Evolutionary conservation across 2,888 invertebrate species (phyloP), one percentile per base, ranked within the genome.

Genomic region (Dryobota labecula): DNA sequence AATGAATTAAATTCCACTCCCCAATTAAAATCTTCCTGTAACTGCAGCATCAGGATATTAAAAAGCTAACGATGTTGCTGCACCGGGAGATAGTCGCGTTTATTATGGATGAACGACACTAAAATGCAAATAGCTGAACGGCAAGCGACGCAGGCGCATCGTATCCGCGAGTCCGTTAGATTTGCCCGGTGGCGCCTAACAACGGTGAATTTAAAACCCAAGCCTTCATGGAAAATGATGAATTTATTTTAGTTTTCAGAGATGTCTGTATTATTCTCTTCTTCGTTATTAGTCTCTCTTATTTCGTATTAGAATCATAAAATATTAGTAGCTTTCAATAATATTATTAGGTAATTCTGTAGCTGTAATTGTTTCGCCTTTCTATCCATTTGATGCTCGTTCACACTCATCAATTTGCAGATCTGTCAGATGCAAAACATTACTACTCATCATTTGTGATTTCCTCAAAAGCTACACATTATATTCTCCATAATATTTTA

Each of bases 111-210:
- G 82, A 85, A 81, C 81, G 80, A 80, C 83, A 84, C 79, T 80
- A 75, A 86, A 87, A 86, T 88, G 86, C 81, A 87, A 84, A 88
- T 87, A 62, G 71, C 73, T 81, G 58, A 78, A 79, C 78, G 76
- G 71, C 71, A 82, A 78, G 54, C 74, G 54, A 61, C 61, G 51
- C 69, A 49, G 60, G 61, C 82, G 84, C 83, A 84, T 85, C 74
- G 82, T 79, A 84, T 82, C 83, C 76, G 60, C 77, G 65, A 72
- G 74, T 68, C 87, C 87, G 87, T 89, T 90, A 88, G 66, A 75
- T 80, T 78, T 77, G 68, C 84, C 80, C 79, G 70, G 77, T 83
- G 85, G 83, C 83, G 85, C 82, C 79, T 78, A 75, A 76, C 79
- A 80, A 83, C 84, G 74, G 82, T 82, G 76, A 80, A 81, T 76